phyloP scores from a whole-genome alignment of 2,113 vertebrate species.

The Nansenia antarctica region DNA sequence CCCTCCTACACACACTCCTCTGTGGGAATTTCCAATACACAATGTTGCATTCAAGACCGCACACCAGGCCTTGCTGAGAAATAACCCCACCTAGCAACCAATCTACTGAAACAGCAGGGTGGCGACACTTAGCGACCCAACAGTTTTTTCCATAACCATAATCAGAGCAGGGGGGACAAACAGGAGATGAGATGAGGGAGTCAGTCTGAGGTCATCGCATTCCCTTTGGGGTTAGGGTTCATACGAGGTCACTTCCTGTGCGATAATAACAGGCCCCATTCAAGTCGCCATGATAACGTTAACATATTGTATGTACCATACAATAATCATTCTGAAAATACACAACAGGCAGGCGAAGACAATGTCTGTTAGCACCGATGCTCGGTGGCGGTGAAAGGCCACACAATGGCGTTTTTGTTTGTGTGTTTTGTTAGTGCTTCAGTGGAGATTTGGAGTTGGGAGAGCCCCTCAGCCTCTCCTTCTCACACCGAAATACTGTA shows the following conservation, averaged over 20 bases:
- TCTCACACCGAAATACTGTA: slow-evolving; percentile 41
- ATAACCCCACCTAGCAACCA: no score
- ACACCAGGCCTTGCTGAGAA: slow-evolving; percentile 3
- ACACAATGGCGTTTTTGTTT: slow-evolving; percentile 67
- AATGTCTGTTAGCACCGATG: slow-evolving; percentile 75
- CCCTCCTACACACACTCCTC: slow-evolving; percentile 2
- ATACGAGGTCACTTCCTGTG: slow-evolving; percentile 72
- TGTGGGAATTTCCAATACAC: slow-evolving; percentile 61
- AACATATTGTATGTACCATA: slow-evolving; percentile 73
- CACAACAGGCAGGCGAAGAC: slow-evolving; percentile 70
- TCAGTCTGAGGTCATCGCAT: slow-evolving; percentile 60
- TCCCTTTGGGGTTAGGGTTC: slow-evolving; percentile 52
- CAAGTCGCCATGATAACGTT: slow-evolving; percentile 60
- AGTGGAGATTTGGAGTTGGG: slow-evolving; percentile 41
- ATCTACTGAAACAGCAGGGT: no score
- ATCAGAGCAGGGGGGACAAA: slow-evolving; percentile 40
- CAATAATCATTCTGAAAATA: slow-evolving; percentile 78
- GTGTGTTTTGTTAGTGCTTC: slow-evolving; percentile 60
- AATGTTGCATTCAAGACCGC: slow-evolving; percentile 47
- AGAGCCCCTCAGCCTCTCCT: slow-evolving; percentile 27
- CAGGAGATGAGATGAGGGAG: slow-evolving; percentile 44
- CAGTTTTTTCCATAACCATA: slow-evolving; percentile 29
- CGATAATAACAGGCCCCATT: slow-evolving; percentile 59
- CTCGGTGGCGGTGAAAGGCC: slow-evolving; percentile 48
- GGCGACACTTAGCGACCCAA: slow-evolving; percentile 45